Evolutionary conservation across 1,140 invertebrate genomes (phyloP).

Genomic region (Heliconius melpomene): DNA sequence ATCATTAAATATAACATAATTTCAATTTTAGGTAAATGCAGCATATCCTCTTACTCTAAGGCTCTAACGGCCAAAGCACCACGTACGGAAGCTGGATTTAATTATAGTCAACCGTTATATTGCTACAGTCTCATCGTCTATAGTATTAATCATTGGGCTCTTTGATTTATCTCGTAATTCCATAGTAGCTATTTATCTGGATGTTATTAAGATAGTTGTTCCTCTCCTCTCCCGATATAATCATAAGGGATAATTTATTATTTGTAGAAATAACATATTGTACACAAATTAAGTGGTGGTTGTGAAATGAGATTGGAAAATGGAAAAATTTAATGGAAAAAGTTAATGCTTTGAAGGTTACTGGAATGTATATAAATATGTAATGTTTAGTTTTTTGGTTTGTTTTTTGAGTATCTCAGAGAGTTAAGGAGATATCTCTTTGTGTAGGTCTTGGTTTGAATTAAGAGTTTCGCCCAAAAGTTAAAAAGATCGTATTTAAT

Average conservation of each 20-base stretch:
- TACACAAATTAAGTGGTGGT: constrained; percentile 8
- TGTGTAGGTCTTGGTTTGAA: too few relatives aligned
- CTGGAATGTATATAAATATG: too few relatives aligned
- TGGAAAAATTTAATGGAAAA: neutral
- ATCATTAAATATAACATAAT: neutral
- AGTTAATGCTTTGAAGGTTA: neutral
- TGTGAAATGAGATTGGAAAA: constrained; percentile 1
- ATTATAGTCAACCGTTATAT: constrained; percentile 73
- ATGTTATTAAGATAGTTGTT: constrained; percentile 59
- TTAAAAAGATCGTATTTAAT: too few relatives aligned
- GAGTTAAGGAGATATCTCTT: too few relatives aligned
- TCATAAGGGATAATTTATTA: constrained; percentile 19
- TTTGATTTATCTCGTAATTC: constrained; percentile 72
- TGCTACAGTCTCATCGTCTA: constrained; percentile 60
- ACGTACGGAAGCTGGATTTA: constrained; percentile 72
- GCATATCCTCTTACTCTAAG: neutral
- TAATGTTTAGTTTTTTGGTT: too few relatives aligned
- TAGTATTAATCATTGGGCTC: constrained; percentile 68
- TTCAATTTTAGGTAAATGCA: neutral
- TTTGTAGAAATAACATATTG: constrained; percentile 9
- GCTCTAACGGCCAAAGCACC: constrained; percentile 43
- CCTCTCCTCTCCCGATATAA: constrained; percentile 43
- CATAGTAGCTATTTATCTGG: constrained; percentile 60
- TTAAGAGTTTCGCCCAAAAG: too few relatives aligned
- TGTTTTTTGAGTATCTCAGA: too few relatives aligned